These are phyloP conservation scores for Ivindomyrus marchei DNA, from an alignment of 2,113 vertebrate genomes.

Conservation along the genomic window DNA sequence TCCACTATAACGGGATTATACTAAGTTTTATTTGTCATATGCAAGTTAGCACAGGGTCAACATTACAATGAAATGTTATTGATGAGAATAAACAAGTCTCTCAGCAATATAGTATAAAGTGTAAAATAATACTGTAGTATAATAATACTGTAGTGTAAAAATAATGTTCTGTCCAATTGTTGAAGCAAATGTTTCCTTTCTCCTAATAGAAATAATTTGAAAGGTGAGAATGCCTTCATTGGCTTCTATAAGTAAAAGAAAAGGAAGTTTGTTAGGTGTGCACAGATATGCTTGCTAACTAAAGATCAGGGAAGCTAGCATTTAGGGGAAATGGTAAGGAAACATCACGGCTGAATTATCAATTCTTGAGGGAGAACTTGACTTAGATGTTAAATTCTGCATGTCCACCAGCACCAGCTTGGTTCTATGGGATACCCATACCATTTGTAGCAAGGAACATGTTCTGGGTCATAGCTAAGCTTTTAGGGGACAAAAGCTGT, in stretches of 20 bases:
- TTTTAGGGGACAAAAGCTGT: not conserved
- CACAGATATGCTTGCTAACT: not conserved
- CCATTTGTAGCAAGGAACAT: not conserved
- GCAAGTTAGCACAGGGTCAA: too few species aligned
- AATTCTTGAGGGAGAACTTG: not conserved
- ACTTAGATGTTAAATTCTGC: not conserved
- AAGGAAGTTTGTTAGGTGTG: not conserved
- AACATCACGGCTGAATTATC: not conserved
- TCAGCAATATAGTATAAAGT: too few species aligned
- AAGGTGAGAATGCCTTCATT: not conserved
- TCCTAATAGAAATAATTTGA: not conserved
- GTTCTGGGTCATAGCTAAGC: not conserved
- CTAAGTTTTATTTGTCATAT: too few species aligned
- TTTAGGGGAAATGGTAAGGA: not conserved
- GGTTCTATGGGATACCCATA: not conserved
- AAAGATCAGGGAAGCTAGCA: not conserved
- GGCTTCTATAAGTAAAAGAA: not conserved
- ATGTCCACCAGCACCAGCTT: not conserved
- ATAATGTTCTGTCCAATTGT: not conserved
- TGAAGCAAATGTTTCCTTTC: not conserved
- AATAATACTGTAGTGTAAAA: not conserved
- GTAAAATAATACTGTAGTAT: too few species aligned
- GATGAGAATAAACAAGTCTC: not conserved
- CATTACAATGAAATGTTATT: too few species aligned
- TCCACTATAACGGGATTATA: too few species aligned